Percentiles rank a stretch among this genome's conserved stretches.
phyloP scores from a whole-genome alignment of 2,797 vertebrate genomes.

The Capromys pilorides region DNA sequence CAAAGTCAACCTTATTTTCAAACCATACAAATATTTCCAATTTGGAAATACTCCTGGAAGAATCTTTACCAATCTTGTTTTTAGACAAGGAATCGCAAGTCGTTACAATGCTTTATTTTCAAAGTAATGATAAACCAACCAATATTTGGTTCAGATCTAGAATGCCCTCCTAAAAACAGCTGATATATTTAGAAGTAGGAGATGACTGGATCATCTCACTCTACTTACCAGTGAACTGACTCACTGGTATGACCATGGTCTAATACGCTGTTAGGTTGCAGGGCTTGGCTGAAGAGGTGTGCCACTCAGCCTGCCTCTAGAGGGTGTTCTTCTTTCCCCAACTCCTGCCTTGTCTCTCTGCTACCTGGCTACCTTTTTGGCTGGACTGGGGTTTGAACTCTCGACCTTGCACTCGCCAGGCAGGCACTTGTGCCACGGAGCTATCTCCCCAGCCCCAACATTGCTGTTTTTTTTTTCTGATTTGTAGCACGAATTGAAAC shows the following conservation, averaged over 20 bases:
- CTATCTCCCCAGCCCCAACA: too few species aligned
- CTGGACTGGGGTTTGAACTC: too few species aligned
- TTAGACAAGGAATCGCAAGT: background rate
- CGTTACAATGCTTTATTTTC: slow-evolving; percentile 39
- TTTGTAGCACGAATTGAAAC: too few species aligned
- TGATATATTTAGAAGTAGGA: background rate
- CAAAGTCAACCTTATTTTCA: slow-evolving; percentile 20
- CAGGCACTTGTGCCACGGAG: too few species aligned
- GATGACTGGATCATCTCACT: background rate
- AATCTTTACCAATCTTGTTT: background rate
- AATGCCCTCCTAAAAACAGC: background rate
- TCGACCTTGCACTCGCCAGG: too few species aligned
- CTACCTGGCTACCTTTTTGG: background rate
- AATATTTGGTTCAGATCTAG: background rate
- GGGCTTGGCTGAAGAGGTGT: background rate
- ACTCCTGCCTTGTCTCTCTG: background rate
- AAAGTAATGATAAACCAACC: slow-evolving; percentile 23
- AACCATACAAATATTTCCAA: background rate
- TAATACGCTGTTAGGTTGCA: background rate
- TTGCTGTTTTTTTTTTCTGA: too few species aligned
- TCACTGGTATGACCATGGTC: background rate
- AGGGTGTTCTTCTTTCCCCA: background rate
- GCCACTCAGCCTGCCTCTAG: background rate
- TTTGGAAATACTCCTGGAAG: background rate
- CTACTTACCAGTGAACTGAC: background rate